Percentiles rank a stretch among this genome's conserved stretches.
Conservation (phyloP, 1,140 invertebrate species). For the Sycobia sp. region DNA sequence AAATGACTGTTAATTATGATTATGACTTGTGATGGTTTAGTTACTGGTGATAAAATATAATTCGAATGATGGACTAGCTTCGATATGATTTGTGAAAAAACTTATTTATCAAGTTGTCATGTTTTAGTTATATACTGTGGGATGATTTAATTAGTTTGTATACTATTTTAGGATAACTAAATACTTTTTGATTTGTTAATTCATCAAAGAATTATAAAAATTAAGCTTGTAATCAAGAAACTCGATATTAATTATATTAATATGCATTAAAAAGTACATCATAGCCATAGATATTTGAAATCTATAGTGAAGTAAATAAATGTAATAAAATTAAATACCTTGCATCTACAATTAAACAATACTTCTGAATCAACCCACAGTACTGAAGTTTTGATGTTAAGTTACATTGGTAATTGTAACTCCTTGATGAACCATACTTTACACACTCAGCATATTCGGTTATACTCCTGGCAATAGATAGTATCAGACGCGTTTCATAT, state of each 20-base stretch:
- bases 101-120: slow-evolving; percentile 41
- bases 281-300: slow-evolving; percentile 11
- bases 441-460: slow-evolving; percentile 17
- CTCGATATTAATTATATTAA: slow-evolving; percentile 10
- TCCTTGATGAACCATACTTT: slow-evolving; percentile 6
- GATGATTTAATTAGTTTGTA: slow-evolving; percentile 26
- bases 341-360: slow-evolving; percentile 2
- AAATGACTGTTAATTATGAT: slow-evolving; percentile 41
- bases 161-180: slow-evolving; percentile 5
- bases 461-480: slow-evolving; percentile 20
- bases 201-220: slow-evolving; percentile 7
- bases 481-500: slow-evolving; percentile 24
- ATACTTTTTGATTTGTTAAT: not conserved
- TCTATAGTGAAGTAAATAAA: slow-evolving; percentile 9
- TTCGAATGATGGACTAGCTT: slow-evolving; percentile 52
- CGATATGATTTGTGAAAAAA: slow-evolving; percentile 45
- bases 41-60: slow-evolving; percentile 44
- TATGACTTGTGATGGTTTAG: slow-evolving; percentile 44
- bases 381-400: slow-evolving; percentile 42
- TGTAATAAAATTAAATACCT: not conserved
- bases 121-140: slow-evolving; percentile 44
- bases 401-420: slow-evolving; percentile 27
- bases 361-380: slow-evolving; percentile 40
- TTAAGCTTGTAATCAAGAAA: not conserved
- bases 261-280: slow-evolving; percentile 8